phyloP scores from a whole-genome alignment of 2,888 invertebrate species.

The Eudasyphora cyanicolor region DNA sequence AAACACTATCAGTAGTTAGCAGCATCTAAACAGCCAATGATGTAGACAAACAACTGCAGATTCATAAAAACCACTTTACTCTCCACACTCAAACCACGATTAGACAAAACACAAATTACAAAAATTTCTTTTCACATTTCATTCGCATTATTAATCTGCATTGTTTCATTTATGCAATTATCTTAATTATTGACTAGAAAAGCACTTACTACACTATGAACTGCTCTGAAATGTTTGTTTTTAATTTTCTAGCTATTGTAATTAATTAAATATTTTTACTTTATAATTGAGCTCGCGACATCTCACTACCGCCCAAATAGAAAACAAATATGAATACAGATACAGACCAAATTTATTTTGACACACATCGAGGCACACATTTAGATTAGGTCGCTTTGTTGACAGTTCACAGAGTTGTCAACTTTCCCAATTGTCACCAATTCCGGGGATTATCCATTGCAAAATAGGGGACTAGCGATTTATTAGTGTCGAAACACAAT shows the following conservation, averaged over 20 bases:
- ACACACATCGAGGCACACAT: neutral
- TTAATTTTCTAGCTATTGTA: conserved; percentile 28
- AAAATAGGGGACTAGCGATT: too few relatives aligned
- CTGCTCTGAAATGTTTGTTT: conserved; percentile 26
- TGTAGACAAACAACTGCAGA: conserved; percentile 36
- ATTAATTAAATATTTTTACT: conserved; percentile 49
- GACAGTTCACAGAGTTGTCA: too few relatives aligned
- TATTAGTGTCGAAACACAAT: too few relatives aligned
- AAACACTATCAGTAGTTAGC: conserved; percentile 42
- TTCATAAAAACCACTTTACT: conserved; percentile 46
- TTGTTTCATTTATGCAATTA: neutral
- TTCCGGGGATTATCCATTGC: too few relatives aligned
- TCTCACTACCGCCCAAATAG: conserved; percentile 51
- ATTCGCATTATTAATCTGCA: neutral
- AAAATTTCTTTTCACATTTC: neutral
- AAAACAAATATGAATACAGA: conserved; percentile 63
- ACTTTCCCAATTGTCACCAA: too few relatives aligned
- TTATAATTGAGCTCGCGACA: conserved; percentile 47
- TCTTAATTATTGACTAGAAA: neutral
- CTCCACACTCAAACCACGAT: conserved; percentile 46
- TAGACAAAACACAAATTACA: conserved; percentile 41
- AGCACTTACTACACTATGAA: conserved; percentile 40
- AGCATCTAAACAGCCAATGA: conserved; percentile 16
- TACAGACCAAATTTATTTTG: neutral
- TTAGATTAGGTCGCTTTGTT: too few relatives aligned